Evolutionary conservation across 2,113 vertebrate species (phyloP), one percentile per base, ranked within the genome.

Genomic region (Microtus ochrogaster): DNA sequence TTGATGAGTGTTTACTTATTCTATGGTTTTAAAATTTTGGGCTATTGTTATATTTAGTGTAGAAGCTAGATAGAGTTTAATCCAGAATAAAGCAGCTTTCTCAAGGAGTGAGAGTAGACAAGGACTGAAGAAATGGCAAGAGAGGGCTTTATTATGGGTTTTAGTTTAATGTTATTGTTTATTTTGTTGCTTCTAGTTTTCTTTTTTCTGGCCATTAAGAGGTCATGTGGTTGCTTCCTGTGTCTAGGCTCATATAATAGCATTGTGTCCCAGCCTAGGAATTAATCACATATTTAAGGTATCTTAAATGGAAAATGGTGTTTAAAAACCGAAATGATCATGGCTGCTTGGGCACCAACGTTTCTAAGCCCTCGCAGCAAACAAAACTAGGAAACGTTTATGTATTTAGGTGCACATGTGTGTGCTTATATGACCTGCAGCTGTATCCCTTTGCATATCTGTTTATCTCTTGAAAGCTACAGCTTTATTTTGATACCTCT

Each of bases 101-200:
- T 41, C 8, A 39, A 39, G 33, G 19, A 11, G 22, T 6, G 2
- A 73, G 47, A 70, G 14, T 30, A 49, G 13, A 39, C 36, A 11
- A 1, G 6, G 22, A 8, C 36, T 1, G 21, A 33, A 84, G 39
- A 30, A 1, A 17, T 12, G 26, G 9, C 17, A 44, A 4, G n/a
- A 26, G 30, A 70, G 84, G 74, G 70, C 19, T n/a, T 33, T 66
- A 61, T 78, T 61, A 61, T 77, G 39, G 1, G 17, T 74, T 93
- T 89, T 95, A 92, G 63, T 76, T 4, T 12, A 58, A 19, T 84
- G 47, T 72, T 74, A 92, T 85, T 83, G 65, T 94, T 89, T 74
- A 63, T 85, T 96, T 89, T 89, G 44, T 91, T 84, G 28, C 22
- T 93, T 93, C 73, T 36, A 28, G 30, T 70, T 36, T 82, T 94